Base-by-base conservation (phyloP, 2,113 vertebrate species). In the Pomatostomus ruficeps region DNA sequence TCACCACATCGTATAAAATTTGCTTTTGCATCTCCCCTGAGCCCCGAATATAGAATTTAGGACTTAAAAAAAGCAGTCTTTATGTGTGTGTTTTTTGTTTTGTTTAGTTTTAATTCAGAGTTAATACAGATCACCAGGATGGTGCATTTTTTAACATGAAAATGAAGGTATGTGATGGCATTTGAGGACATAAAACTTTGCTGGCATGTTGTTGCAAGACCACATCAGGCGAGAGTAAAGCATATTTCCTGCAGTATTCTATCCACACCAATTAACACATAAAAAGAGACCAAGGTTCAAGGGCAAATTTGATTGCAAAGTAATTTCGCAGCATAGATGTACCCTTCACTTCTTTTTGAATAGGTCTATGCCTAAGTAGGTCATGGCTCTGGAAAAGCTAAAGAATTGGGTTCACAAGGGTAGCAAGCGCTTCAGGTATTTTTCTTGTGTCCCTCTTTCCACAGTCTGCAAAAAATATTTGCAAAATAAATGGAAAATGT, bases 1-100 rank as follows among this genome's bases (percentile, higher is more conserved):
- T n/a, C n/a, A n/a, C n/a, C 33, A 46, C 0, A 0, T 8, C 29
- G 21, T 25, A 6, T 31, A 57, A 57, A 1, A 62, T 48, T 62
- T 67, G 15, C 11, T 59, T 51, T 21, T 8, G 3, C 24, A 62
- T n/a, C 14, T 78, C 20, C 2, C 24, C 20, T 58, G 33, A n/a
- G 23, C 6, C 7, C 2, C 0, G 46, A 31, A 7, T 16, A 24
- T 14, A 74, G 68, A 42, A 29, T 79, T 19, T 49, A 23, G 26
- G 33, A 38, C 7, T 28, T 11, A 70, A 61, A 42, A 65, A 14
- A 1, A 0, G 0, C 13, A 8, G 4, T 46, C 80, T 40, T 65
- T 6, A 40, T 45, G 3, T n/a, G 8, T 24, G 14, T 12, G 2
- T 17, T 63, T 7, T 31, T 35, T 33, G 23, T 28, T 68, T 26